Conservation (phyloP, 2,113 vertebrate species). For the Phodopus roborovskii region DNA sequence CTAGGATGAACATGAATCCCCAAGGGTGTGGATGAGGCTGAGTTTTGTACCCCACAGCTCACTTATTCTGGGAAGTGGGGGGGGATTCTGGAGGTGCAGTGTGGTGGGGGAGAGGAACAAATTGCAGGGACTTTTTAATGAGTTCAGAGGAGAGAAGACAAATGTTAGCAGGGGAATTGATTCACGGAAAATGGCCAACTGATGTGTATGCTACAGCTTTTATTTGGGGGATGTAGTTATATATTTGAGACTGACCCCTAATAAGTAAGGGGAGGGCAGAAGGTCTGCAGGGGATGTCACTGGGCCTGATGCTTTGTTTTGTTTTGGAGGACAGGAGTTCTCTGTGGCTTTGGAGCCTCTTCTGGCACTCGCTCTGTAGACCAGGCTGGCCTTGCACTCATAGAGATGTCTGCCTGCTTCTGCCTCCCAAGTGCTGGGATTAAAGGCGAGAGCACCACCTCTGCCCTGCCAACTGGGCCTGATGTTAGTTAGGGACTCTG, state of each 20-base stretch:
- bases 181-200: background rate
- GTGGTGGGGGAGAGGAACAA: background rate
- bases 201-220: background rate
- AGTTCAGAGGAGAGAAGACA: background rate
- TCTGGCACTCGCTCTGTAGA: too few species aligned
- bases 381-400: too few species aligned
- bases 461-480: background rate
- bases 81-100: background rate
- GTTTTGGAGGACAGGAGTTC: too few species aligned
- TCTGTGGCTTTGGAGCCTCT: too few species aligned
- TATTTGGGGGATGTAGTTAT: background rate
- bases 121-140: background rate
- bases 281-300: background rate
- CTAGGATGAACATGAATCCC: background rate
- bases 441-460: too few species aligned
- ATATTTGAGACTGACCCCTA: background rate
- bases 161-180: background rate
- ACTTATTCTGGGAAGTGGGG: background rate
- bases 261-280: background rate
- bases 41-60: background rate
- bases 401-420: too few species aligned
- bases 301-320: background rate
- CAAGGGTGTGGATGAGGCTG: background rate
- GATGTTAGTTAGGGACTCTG: background rate
- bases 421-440: too few species aligned